A percentile compares a stretch with the other conserved stretches of the same genome.
phyloP scores from a whole-genome alignment of 2,888 invertebrate species.

The Sphecodes monilicornis region DNA sequence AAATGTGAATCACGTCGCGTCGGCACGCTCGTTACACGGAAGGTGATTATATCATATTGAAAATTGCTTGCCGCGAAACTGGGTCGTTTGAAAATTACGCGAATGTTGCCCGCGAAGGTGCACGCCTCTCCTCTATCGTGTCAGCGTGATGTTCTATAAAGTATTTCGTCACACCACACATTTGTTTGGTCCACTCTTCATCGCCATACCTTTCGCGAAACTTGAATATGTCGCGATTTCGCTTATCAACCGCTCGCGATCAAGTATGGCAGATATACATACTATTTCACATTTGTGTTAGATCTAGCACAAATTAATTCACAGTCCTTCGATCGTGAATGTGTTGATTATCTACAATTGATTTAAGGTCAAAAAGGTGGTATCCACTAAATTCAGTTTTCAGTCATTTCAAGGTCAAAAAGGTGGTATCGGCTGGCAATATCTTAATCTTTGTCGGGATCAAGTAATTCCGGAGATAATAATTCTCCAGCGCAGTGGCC shows the following conservation, averaged over 20 bases:
- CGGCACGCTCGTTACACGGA: slow-evolving; percentile 14
- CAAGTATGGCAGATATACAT: not conserved
- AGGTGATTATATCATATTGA: slow-evolving; percentile 40
- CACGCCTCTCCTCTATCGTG: not conserved
- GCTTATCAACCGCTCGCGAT: not conserved
- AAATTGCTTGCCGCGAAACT: slow-evolving; percentile 34
- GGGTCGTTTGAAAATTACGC: slow-evolving; percentile 44
- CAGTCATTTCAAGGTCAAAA: too few relatives aligned
- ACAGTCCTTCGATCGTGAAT: too few relatives aligned
- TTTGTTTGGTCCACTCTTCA: not conserved
- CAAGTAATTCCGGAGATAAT: slow-evolving; percentile 53
- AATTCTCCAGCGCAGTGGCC: slow-evolving; percentile 45
- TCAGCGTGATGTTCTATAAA: slow-evolving; percentile 10
- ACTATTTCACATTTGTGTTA: too few relatives aligned
- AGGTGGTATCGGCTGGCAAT: too few relatives aligned
- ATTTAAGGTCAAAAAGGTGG: too few relatives aligned
- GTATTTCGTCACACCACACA: not conserved
- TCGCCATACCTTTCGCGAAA: not conserved
- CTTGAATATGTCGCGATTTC: not conserved
- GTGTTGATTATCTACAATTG: too few relatives aligned
- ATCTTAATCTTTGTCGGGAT: slow-evolving; percentile 31
- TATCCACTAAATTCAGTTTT: too few relatives aligned
- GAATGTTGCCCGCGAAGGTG: slow-evolving; percentile 18
- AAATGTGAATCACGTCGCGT: slow-evolving; percentile 29
- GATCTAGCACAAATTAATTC: too few relatives aligned